Percentiles rank a stretch among this genome's conserved stretches.
Conservation (phyloP, 1,140 invertebrate genomes). For the Brachionus angularis region DNA sequence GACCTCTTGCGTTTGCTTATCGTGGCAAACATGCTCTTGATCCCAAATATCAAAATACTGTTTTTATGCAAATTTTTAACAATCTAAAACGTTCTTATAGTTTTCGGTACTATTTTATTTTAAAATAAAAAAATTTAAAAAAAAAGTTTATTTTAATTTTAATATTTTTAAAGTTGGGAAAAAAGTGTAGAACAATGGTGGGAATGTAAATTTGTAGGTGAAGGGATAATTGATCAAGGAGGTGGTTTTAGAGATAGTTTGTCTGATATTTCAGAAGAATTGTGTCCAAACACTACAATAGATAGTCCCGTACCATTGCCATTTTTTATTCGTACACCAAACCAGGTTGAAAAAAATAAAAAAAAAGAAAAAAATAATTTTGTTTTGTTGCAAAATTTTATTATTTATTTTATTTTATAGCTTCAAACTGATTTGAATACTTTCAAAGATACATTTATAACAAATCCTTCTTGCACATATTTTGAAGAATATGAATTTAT, state of each 20-base stretch:
- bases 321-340: slow-evolving; percentile 56
- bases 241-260: slow-evolving; percentile 59
- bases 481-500: slow-evolving; percentile 56
- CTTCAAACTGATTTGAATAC: slow-evolving; percentile 53
- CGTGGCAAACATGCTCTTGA: not conserved
- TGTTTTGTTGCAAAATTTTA: not conserved
- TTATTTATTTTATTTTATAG: slow-evolving; percentile 12
- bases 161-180: slow-evolving; percentile 47
- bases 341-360: too few relatives aligned
- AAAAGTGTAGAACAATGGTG: slow-evolving; percentile 56
- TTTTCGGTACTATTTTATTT: not conserved
- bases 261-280: slow-evolving; percentile 56
- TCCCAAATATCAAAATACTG: slow-evolving; percentile 20
- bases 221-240: slow-evolving; percentile 59
- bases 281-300: slow-evolving; percentile 51
- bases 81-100: not conserved
- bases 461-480: slow-evolving; percentile 52
- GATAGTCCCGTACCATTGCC: slow-evolving; percentile 52
- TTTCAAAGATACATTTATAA: slow-evolving; percentile 55
- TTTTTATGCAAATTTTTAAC: slow-evolving; percentile 25
- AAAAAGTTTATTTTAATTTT: not conserved
- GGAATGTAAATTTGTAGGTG: slow-evolving; percentile 58
- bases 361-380: too few relatives aligned
- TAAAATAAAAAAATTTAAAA: not conserved
- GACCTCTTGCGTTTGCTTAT: slow-evolving; percentile 19